Percentiles rank a stretch among this genome's conserved stretches.
Evolutionary conservation across 2,113 vertebrate species (phyloP).

Genomic region (Poecile atricapillus): DNA sequence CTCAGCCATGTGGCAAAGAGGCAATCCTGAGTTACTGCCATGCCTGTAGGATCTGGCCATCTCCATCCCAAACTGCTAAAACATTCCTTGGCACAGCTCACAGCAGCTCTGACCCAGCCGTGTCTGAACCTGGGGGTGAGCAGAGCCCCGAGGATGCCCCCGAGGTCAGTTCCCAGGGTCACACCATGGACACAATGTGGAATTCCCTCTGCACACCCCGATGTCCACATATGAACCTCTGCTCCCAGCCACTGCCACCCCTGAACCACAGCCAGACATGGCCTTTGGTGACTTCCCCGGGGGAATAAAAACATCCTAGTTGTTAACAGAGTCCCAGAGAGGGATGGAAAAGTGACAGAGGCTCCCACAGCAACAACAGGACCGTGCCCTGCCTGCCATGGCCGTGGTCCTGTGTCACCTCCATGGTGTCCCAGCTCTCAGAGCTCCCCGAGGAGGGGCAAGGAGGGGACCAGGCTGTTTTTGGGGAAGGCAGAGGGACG

Average conservation of each 20-base stretch:
- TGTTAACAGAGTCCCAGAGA: not conserved
- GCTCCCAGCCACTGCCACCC: fast-evolving
- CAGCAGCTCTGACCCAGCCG: not conserved
- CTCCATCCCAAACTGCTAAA: not conserved
- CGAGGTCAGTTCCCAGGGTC: not conserved
- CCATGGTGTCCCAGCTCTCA: not conserved
- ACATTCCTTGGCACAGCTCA: not conserved
- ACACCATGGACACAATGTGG: not conserved
- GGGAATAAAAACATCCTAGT: not conserved
- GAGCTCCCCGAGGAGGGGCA: not conserved
- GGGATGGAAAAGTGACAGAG: not conserved
- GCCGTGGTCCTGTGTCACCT: not conserved
- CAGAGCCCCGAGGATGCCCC: not conserved
- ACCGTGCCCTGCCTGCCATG: fast-evolving
- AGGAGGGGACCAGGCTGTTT: not conserved
- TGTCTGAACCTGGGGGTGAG: not conserved
- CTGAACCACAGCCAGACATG: not conserved
- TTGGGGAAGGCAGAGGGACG: not conserved
- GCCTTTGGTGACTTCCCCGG: not conserved
- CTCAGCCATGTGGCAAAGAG: not conserved
- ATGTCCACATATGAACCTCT: fast-evolving
- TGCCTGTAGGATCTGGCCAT: not conserved
- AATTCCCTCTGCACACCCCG: fast-evolving
- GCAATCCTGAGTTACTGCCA: not conserved
- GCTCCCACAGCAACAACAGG: not conserved